These are phyloP conservation scores for Planococcus citri DNA, from an alignment of 1,140 invertebrate genomes.

Conservation along the genomic window DNA sequence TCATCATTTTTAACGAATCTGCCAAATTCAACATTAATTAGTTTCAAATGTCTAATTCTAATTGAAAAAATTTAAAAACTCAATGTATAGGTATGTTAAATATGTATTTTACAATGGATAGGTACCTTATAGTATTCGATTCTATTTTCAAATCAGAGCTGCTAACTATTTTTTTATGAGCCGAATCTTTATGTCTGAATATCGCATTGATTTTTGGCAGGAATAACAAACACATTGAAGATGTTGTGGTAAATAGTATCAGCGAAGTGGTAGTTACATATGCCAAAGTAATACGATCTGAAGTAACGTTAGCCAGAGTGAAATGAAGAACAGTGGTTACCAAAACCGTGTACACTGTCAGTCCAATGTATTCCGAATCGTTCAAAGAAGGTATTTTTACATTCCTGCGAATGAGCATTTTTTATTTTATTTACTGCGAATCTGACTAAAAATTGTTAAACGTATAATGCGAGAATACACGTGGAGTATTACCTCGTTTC, in stretches of 20 bases:
- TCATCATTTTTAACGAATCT: constrained; percentile 43
- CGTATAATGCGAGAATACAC: too few species aligned
- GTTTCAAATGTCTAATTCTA: too few species aligned
- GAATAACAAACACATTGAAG: constrained; percentile 73
- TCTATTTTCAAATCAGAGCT: background rate
- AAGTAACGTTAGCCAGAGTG: constrained; percentile 69
- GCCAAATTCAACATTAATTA: background rate
- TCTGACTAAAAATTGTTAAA: background rate
- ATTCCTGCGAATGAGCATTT: constrained; percentile 47
- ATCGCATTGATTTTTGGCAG: constrained; percentile 68
- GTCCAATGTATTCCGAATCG: constrained; percentile 91
- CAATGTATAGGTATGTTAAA: too few species aligned
- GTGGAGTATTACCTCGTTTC: constrained; percentile 63
- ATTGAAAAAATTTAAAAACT: too few species aligned
- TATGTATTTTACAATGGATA: too few species aligned
- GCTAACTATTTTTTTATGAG: background rate
- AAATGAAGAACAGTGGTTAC: constrained; percentile 76
- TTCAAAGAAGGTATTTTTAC: constrained; percentile 95
- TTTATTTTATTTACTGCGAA: background rate
- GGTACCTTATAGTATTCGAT: background rate
- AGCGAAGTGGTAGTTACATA: constrained; percentile 70
- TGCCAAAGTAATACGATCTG: constrained; percentile 67
- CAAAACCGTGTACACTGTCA: constrained; percentile 84
- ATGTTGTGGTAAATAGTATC: constrained; percentile 73
- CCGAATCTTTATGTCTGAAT: constrained; percentile 39